Evolutionary conservation across 64 coral and sea anemone genomes (phyloP), one percentile per base, ranked within the genome.

Genomic region (Platygyra sinensis): DNA sequence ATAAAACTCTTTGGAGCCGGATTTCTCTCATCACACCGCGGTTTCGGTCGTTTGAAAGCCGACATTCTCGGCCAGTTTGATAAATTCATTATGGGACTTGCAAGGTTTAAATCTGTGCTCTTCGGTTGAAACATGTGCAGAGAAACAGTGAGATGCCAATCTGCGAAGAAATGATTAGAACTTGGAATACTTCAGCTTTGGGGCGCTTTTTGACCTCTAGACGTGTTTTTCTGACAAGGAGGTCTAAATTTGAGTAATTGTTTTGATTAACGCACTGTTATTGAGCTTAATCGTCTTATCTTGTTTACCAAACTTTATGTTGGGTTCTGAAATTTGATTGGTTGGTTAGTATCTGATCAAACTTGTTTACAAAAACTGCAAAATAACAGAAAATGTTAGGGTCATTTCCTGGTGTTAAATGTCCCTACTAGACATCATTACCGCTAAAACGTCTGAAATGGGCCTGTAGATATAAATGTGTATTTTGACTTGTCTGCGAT

Each of bases 351-450:
- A 63, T 18, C 19, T 5, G 10, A 80, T 36, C 30, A 12, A 30
- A 83, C 30, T 83, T 83, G 63, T 71, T 85, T 85, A 85, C 81
- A 71, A 85, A 27, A 72, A 51, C 2, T 14, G 62, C 49, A 85
- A 51, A 71, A 85, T 11, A 85, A 85, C 38, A 18, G n/a, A 64
- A 38, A 16, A 51, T 36, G 8, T 14, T 52, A 38, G 25, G 33
- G 33, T 28, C 16, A 22, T 27, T 46, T 71, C 24, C 55, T 72
- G 20, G 22, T 69, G 24, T 69, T 27, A 69, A 72, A 85, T 77
- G 22, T 77, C 75, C 46, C 24, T 52, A 19, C 19, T 77, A 80
- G 77, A 83, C 80, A n/a, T 61, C 55, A 83, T 65, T 83, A 83
- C 31, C 30, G 39, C 29, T 31, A 31, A 81, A 81, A 62, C 17